Base-by-base conservation (phyloP, 2,888 invertebrate species). In the Orchestes rusci region DNA sequence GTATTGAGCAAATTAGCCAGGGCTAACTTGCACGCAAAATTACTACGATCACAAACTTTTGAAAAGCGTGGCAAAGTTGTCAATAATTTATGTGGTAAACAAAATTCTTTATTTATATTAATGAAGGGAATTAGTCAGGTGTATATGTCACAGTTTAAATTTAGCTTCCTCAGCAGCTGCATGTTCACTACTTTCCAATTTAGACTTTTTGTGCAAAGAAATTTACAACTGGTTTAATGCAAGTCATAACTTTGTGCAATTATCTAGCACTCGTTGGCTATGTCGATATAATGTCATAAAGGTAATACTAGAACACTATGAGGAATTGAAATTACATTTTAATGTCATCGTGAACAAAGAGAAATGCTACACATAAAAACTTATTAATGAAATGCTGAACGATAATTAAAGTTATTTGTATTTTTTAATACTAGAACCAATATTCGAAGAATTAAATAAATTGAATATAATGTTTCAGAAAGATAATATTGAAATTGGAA, bases 111-210 rank as follows among this genome's bases (percentile, higher is more conserved):
- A n/a, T n/a, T n/a, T n/a, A n/a, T n/a, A n/a, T n/a, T n/a, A n/a
- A n/a, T n/a, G n/a, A n/a, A n/a, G n/a, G n/a, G n/a, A 41, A 32
- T 29, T 46, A 18, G 20, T 46, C 16, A 46, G 35, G 37, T 42
- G 41, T 19, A 45, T 45, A 34, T 41, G 41, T 37, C 45, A 46
- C 40, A 43, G 37, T 44, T 32, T 39, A 32, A 39, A 42, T 16
- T 33, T 39, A 42, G 42, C 41, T 36, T 34, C 28, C 23, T 16
- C 33, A 31, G 41, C 45, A 10, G 33, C 37, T 12, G 36, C 39
- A 23, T 16, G 7, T 23, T 23, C 20, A 12, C 31, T 44, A 39
- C 44, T 33, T 17, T 20, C 37, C 20, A 33, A 44, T 44, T 44
- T 46, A 16, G 37, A 41, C 27, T 46, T 46, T 41, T 33, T 41